phyloP scores from a whole-genome alignment of 2,888 invertebrate species.

The Cordilura impudica region DNA sequence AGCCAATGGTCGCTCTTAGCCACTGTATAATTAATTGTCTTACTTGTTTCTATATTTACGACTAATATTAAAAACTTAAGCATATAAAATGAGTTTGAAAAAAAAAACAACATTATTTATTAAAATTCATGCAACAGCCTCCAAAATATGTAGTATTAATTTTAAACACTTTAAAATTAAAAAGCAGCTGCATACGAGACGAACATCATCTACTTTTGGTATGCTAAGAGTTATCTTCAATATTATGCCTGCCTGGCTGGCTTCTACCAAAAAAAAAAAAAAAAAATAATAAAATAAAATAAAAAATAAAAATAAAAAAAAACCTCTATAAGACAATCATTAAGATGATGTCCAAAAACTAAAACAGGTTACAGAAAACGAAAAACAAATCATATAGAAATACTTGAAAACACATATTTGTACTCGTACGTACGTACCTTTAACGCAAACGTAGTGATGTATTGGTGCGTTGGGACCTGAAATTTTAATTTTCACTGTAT shows the following conservation, averaged over 20 bases:
- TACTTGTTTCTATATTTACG: neutral
- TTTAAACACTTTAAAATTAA: slow-evolving; percentile 18
- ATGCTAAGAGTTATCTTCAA: slow-evolving; percentile 45
- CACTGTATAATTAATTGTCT: neutral
- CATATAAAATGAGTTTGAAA: slow-evolving; percentile 31
- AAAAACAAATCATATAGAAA: neutral
- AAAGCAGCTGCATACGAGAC: slow-evolving; percentile 55
- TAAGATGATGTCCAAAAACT: slow-evolving; percentile 48
- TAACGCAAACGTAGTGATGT: neutral
- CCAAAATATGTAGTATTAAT: slow-evolving; percentile 36
- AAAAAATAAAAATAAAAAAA: neutral
- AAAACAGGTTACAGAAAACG: slow-evolving; percentile 49
- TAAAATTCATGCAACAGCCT: slow-evolving; percentile 49
- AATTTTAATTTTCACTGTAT: slow-evolving; percentile 49
- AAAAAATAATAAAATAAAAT: slow-evolving; percentile 2
- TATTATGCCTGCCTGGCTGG: neutral
- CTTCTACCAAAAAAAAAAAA: neutral
- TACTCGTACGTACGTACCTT: slow-evolving; percentile 9
- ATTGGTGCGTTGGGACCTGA: slow-evolving; percentile 9
- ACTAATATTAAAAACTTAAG: slow-evolving; percentile 8
- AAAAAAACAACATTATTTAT: slow-evolving; percentile 22
- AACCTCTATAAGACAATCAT: slow-evolving; percentile 25
- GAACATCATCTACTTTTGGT: slow-evolving; percentile 26
- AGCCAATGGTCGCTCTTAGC: neutral
- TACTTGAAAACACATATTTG: neutral